A percentile compares a stretch with the other conserved stretches of the same genome.
These are phyloP conservation scores for Drosophila grimshawi DNA, from an alignment of 1,140 invertebrate species.

Conservation along the genomic window DNA sequence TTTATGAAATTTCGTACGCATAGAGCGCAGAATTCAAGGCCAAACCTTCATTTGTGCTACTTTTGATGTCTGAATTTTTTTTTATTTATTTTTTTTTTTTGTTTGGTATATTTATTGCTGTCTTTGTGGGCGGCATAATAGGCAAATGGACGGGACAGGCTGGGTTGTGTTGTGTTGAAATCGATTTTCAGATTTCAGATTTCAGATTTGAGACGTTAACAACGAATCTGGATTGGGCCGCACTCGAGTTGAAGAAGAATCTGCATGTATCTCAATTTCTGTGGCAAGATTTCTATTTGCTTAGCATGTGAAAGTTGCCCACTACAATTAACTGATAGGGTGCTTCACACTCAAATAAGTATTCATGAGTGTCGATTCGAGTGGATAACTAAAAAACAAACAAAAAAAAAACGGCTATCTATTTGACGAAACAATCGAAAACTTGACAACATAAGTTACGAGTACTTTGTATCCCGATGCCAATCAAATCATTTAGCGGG, in stretches of 20 bases:
- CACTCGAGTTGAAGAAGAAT: conserved; percentile 17
- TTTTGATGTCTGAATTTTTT: conserved; percentile 19
- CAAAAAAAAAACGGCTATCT: not conserved
- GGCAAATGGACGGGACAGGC: conserved; percentile 48
- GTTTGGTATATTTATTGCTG: not conserved
- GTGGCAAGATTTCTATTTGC: conserved; percentile 41
- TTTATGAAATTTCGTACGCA: conserved; percentile 38
- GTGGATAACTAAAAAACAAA: not conserved
- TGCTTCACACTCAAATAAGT: conserved; percentile 18
- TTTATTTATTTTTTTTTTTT: conserved; percentile 9
- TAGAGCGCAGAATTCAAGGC: conserved; percentile 68
- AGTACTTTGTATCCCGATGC: not conserved
- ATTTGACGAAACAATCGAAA: not conserved
- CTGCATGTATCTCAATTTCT: not conserved
- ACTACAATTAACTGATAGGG: conserved; percentile 17
- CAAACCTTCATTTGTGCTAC: conserved; percentile 74
- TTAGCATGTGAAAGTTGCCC: conserved; percentile 45
- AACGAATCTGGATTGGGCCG: conserved; percentile 3
- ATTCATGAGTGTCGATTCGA: conserved; percentile 8
- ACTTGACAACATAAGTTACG: not conserved
- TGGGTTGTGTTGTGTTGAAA: conserved; percentile 23
- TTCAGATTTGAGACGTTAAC: conserved; percentile 37
- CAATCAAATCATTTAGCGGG: not conserved
- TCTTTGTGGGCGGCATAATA: conserved; percentile 47
- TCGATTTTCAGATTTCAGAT: conserved; percentile 53